These are phyloP conservation scores for Brachycybe producta DNA, from an alignment of 2,888 invertebrate species.

Conservation along the genomic window DNA sequence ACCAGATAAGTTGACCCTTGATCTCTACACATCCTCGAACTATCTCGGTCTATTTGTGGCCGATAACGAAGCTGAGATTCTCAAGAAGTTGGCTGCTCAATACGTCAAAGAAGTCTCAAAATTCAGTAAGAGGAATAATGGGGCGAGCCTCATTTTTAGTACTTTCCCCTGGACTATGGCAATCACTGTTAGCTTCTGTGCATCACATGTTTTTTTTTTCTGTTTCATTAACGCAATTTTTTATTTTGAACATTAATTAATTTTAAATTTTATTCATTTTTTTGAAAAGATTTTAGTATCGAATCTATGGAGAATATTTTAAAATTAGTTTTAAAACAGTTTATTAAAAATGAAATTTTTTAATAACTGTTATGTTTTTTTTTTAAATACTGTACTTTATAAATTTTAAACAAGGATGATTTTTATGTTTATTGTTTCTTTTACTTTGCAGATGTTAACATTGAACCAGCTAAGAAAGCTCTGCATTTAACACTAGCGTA, in stretches of 20 bases:
- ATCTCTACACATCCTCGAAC: constrained; percentile 71
- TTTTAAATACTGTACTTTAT: too few relatives aligned
- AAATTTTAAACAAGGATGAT: too few relatives aligned
- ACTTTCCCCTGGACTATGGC: too few relatives aligned
- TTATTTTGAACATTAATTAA: neutral
- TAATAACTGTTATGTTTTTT: too few relatives aligned
- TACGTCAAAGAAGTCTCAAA: constrained; percentile 58
- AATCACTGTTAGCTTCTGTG: too few relatives aligned
- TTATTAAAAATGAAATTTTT: too few relatives aligned
- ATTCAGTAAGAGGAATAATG: constrained; percentile 29
- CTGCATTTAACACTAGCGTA: constrained; percentile 79
- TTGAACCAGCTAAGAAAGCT: constrained; percentile 67
- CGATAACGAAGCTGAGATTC: constrained; percentile 64
- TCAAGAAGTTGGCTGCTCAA: constrained; percentile 62
- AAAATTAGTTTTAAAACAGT: too few relatives aligned
- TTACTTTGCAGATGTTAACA: constrained; percentile 18
- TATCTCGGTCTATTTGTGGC: constrained; percentile 84
- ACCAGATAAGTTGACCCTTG: constrained; percentile 40
- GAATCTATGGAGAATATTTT: too few relatives aligned
- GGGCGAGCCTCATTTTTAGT: too few relatives aligned
- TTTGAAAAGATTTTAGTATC: too few relatives aligned
- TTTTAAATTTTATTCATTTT: neutral
- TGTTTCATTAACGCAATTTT: constrained; percentile 15
- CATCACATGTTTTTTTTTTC: too few relatives aligned
- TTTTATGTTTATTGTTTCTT: too few relatives aligned